Percentiles rank a stretch among this genome's conserved stretches.
Evolutionary conservation across 2,888 invertebrate species (phyloP).

Genomic region (Epinotia demarniana): DNA sequence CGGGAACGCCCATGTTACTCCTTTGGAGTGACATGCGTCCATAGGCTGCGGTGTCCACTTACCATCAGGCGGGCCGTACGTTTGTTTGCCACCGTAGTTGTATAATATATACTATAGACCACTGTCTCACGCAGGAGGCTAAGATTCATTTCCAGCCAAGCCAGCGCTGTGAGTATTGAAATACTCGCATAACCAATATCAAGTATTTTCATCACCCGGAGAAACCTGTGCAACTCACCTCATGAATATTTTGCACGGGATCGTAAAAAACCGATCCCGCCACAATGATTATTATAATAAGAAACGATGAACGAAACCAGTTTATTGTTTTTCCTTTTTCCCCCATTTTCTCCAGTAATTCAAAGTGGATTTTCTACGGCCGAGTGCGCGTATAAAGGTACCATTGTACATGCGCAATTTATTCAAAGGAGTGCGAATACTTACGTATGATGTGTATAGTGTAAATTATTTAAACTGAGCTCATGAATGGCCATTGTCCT

Average conservation of each 20-base stretch:
- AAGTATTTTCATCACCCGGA: constrained; percentile 8
- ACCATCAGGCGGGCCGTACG: too few species aligned
- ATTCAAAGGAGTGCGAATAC: neutral
- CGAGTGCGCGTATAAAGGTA: neutral
- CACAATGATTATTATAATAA: constrained; percentile 47
- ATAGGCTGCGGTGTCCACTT: too few species aligned
- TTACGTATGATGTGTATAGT: neutral
- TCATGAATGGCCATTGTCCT: too few species aligned
- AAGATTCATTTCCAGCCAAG: too few species aligned
- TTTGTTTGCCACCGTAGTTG: too few species aligned
- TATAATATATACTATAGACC: too few species aligned
- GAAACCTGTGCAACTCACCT: constrained; percentile 21
- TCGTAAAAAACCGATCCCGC: constrained; percentile 45
- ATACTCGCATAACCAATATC: constrained; percentile 30
- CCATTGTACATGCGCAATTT: neutral
- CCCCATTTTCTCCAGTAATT: constrained; percentile 40
- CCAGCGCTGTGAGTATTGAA: neutral
- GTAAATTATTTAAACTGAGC: too few species aligned
- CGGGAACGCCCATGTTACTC: too few species aligned
- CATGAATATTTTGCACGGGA: constrained; percentile 41
- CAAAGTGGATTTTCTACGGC: constrained; percentile 37
- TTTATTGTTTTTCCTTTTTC: constrained; percentile 44
- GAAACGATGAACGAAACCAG: constrained; percentile 42
- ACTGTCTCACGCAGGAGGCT: too few species aligned
- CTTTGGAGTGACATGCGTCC: too few species aligned